phyloP scores from a whole-genome alignment of 1,140 invertebrate species.

The Saccostrea echinata region DNA sequence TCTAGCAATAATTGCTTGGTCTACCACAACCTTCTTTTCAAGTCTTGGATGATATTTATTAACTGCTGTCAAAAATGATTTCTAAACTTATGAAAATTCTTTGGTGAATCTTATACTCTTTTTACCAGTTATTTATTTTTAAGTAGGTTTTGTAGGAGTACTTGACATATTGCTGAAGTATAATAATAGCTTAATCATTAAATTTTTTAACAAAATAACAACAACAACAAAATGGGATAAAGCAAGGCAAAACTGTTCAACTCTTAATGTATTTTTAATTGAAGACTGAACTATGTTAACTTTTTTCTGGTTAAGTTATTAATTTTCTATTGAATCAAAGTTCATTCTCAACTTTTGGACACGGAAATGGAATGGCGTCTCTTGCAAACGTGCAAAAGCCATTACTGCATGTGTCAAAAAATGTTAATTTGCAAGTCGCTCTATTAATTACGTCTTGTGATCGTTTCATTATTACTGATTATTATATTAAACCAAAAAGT shows the following conservation, averaged over 20 bases:
- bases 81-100: too few relatives aligned
- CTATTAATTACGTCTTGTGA: not conserved
- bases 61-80: too few relatives aligned
- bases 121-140: too few relatives aligned
- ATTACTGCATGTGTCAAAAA: slow-evolving; percentile 17
- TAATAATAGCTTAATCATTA: too few relatives aligned
- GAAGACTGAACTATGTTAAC: too few relatives aligned
- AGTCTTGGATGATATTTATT: not conserved
- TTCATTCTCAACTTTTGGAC: not conserved
- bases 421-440: slow-evolving; percentile 21
- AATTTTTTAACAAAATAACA: too few relatives aligned
- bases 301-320: not conserved
- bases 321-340: not conserved
- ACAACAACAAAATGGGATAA: too few relatives aligned
- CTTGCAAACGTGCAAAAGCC: not conserved
- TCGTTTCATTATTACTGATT: slow-evolving; percentile 4
- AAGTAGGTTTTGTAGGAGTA: too few relatives aligned
- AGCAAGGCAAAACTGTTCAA: too few relatives aligned
- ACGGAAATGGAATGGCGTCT: not conserved
- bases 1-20: not conserved
- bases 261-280: too few relatives aligned
- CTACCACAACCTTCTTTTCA: not conserved
- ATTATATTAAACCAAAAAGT: not conserved
- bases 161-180: too few relatives aligned
- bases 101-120: too few relatives aligned